Evolutionary conservation across 2,888 invertebrate genomes (phyloP).

Genomic region (Dryocosmus kuriphilus): DNA sequence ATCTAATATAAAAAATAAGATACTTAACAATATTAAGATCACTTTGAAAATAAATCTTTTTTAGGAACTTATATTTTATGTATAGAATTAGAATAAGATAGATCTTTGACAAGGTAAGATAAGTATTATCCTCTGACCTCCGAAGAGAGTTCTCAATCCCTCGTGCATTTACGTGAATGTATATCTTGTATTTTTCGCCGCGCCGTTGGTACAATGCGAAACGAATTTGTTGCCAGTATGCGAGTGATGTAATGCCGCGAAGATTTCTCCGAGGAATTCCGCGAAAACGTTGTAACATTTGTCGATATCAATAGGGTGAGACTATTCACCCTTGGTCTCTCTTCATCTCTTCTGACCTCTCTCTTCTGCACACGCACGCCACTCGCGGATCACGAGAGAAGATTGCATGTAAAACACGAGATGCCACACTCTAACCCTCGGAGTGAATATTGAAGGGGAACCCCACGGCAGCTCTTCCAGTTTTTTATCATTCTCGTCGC

Average conservation of each 20-base stretch:
- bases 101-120: neutral
- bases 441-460: conserved; percentile 40
- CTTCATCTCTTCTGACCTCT: conserved; percentile 54
- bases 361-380: conserved; percentile 51
- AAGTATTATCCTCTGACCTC: conserved; percentile 36
- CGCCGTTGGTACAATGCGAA: conserved; percentile 54
- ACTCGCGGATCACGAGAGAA: conserved; percentile 59
- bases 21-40: too few relatives aligned
- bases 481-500: conserved; percentile 14
- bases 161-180: conserved; percentile 60
- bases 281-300: conserved; percentile 58
- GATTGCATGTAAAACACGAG: conserved; percentile 54
- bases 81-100: neutral
- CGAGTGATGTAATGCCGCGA: conserved; percentile 72
- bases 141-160: conserved; percentile 51
- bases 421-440: conserved; percentile 45
- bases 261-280: conserved; percentile 77
- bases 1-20: too few relatives aligned
- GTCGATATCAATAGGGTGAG: conserved; percentile 59
- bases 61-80: neutral
- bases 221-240: conserved; percentile 62
- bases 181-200: conserved; percentile 65
- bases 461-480: neutral
- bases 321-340: conserved; percentile 43
- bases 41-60: too few relatives aligned